Base-by-base conservation (phyloP, 30 jellyfish, hydroid and myxozoan genomes). In the Sanderia malayensis region DNA sequence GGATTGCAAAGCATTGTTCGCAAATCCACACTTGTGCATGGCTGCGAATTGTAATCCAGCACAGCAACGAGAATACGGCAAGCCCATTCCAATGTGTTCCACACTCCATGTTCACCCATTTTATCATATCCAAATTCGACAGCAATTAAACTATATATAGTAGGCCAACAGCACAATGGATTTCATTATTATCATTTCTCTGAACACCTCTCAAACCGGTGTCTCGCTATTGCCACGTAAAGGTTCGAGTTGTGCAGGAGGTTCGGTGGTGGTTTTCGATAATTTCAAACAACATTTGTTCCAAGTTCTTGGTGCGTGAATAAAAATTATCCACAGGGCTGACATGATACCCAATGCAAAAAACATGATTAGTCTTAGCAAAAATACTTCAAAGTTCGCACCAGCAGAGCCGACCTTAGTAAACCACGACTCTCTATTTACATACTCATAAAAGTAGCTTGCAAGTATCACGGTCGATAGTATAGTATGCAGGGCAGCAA, bases 361-460 rank as follows among this genome's bases (percentile, higher is more conserved):
- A 64, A 85, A 84, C 84, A 81, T 71, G 27, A 85, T 92, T 13
- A 70, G 87, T 63, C 98, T 69, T 45, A 79, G 79, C 67, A 92
- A 72, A 84, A 92, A 92, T 44, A 92, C 92, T 67, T 73, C 89
- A 59, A 84, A 92, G 86, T 81, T 92, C 52, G 98, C 96, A 72
- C 98, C 95, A 58, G 87, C 81, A 72, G 96, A 84, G 17, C 73
- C 74, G 49, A 70, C 93, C 58, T 84, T 93, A 41, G 86, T 84
- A 46, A 60, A 84, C 98, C 98, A 92, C 0, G 92, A 46, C 71
- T 70, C 88, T 62, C 83, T 92, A 52, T 92, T 83, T 33, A 92
- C 94, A 68, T 92, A 92, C 72, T 92, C 98, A 73, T 92, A 92
- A 74, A 92, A 92, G 66, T 92, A 92, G 49, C 95, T 84, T 13